Conservation (phyloP, 2,797 vertebrate genomes). For the Hyperoplus lanceolatus region DNA sequence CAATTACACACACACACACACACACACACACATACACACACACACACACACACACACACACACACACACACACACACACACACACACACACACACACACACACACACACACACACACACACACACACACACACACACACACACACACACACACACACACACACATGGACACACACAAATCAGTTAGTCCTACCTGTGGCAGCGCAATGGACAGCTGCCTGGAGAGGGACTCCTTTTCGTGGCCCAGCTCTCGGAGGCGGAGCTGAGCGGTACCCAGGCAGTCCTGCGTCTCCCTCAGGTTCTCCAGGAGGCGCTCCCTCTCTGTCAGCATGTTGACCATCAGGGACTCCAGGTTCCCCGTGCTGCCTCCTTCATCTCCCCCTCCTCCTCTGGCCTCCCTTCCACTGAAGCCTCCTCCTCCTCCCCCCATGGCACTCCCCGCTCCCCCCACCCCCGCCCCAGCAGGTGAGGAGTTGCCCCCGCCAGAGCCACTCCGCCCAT, state of each 20-base stretch:
- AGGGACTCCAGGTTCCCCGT: conserved; percentile 93
- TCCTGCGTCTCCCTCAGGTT: conserved; percentile 94
- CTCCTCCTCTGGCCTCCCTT: conserved; percentile 75
- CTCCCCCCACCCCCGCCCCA: conserved; percentile 68
- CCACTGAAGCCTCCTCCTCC: conserved; percentile 72
- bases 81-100: neutral
- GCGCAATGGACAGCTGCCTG: conserved; percentile 91
- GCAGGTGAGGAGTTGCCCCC: conserved; percentile 80
- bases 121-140: neutral
- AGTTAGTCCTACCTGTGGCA: conserved; percentile 89
- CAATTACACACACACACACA: neutral
- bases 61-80: conserved; percentile 1
- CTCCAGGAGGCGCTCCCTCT: conserved; percentile 92
- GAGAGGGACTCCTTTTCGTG: conserved; percentile 93
- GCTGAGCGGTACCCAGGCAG: conserved; percentile 89
- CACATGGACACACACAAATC: neutral
- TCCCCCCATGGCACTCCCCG: conserved; percentile 74
- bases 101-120: neutral
- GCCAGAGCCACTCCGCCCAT: conserved; percentile 86
- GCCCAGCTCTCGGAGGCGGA: conserved; percentile 91
- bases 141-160: neutral
- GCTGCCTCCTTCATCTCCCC: conserved; percentile 90
- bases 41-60: no score
- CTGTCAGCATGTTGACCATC: conserved; percentile 96
- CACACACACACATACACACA: neutral